Percentiles rank a stretch among this genome's conserved stretches.
phyloP scores from a whole-genome alignment of 2,888 invertebrate species.

The Prosapia bicincta region DNA sequence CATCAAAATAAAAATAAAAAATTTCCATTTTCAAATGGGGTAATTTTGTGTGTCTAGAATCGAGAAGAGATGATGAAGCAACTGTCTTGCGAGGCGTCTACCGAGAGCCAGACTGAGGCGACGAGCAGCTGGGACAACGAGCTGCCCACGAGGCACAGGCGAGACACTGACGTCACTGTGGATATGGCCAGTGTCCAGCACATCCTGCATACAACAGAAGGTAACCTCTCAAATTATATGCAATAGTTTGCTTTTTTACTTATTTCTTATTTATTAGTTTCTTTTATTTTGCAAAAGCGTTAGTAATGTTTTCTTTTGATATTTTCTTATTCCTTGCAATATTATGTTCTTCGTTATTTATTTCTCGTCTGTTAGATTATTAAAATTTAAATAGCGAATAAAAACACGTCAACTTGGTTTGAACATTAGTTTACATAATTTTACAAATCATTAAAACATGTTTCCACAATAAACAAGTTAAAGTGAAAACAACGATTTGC shows the following conservation, averaged over 20 bases:
- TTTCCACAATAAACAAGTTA: too few species aligned
- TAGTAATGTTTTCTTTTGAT: not conserved
- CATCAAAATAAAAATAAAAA: conserved; percentile 7
- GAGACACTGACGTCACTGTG: conserved; percentile 38
- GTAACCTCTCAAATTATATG: too few species aligned
- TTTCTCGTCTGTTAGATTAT: too few species aligned
- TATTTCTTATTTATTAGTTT: not conserved
- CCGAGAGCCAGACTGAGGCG: conserved; percentile 32
- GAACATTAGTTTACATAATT: too few species aligned
- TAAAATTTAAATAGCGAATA: too few species aligned
- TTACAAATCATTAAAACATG: too few species aligned
- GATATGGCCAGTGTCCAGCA: conserved; percentile 30
- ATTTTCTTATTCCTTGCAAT: not conserved
- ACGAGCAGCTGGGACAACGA: conserved; percentile 35
- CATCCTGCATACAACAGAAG: conserved; percentile 29
- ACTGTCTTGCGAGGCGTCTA: conserved; percentile 51
- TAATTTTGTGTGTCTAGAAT: conserved; percentile 53
- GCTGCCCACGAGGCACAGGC: conserved; percentile 39
- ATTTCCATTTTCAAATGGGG: too few species aligned
- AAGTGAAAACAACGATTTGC: too few species aligned
- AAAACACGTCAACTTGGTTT: too few species aligned
- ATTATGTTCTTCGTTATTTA: too few species aligned
- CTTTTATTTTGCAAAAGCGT: not conserved
- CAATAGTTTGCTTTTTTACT: too few species aligned
- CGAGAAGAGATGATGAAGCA: conserved; percentile 58